Base-by-base conservation (phyloP, 2,797 vertebrate species). In the Spondyliosoma cantharus region DNA sequence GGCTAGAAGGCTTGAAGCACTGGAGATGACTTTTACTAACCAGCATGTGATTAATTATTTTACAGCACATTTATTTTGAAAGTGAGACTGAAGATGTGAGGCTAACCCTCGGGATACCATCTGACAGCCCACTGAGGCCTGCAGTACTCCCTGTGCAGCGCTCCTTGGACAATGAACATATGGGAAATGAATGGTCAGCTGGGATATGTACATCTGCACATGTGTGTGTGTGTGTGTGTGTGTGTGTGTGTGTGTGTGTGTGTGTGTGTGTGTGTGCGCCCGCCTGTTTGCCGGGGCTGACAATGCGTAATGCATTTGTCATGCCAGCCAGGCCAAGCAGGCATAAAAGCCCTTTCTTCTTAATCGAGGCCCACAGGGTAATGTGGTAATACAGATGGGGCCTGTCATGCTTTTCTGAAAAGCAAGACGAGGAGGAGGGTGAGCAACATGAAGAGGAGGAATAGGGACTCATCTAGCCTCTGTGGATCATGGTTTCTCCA, bases 351-450 rank as follows among this genome's bases (percentile, higher is more conserved):
- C 72, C 78, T 82, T 85, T 90, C 63, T 87, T 89, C 76, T 65
- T 86, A 76, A 91, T 82, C 59, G 50, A 82, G 77, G 75, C 72
- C 85, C 81, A 85, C 75, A 13, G 89, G 83, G 86, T 89, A 73
- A 88, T 88, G 84, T 29, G 56, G 80, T 91, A 86, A 90, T 92
- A 87, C 90, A 91, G 88, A 91, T 85, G 90, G 79, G 90, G 69
- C 82, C 81, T 82, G 85, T 87, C 83, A 82, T 81, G 82, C 64
- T 86, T 82, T 83, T 83, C 69, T 83, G 70, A 80, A 85, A 81
- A 80, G 76, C 72, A 79, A 81, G 81, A 83, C 0, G 7, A 87
- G 72, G 71, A 86, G 82, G 77, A 86, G 67, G 79, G 84, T 76
- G 74, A 85, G 74, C 46, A 86, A 83, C 61, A 71, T 27, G 49